Evolutionary conservation across 1,140 invertebrate genomes (phyloP), one percentile per base, ranked within the genome.

Genomic region (Ctenoplectra terminalis): DNA sequence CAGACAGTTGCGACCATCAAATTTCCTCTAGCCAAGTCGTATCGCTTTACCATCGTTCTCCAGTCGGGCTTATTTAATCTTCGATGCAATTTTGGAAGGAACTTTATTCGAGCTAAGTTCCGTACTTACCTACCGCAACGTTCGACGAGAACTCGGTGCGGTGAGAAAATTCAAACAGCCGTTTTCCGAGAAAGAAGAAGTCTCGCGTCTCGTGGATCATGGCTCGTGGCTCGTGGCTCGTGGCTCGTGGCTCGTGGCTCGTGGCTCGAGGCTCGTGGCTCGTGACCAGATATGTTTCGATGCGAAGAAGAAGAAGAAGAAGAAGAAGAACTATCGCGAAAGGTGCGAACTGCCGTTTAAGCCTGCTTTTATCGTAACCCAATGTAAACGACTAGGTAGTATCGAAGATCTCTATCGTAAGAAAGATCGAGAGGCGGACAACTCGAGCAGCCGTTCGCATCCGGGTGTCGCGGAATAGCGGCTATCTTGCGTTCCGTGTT

Each of bases 341-440:
- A 72, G 70, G 58, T 46, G 15, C 37, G 34, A 26, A 34, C 40
- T n/a, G 43, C 34, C 66, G 46, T 48, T 84, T 81, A 75, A 56
- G 72, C n/a, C 66, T 6, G 56, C 13, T 29, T 7, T 29, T 34
- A 34, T 87, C 54, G 40, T 31, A 52, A 75, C 37, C 40, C 75
- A 66, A 76, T 84, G 64, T 81, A 87, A 86, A 81, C 56, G 75
- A 69, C 17, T 20, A n/a, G 23, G 7, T 9, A 20, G 66, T 71
- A 84, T 76, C 60, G 77, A 40, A 85, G 77, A 86, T 84, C 78
- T 52, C 54, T 84, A 81, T 86, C 71, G 52, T 37, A 26, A 29
- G 56, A 63, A 67, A 80, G 77, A 86, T 81, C 50, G 70, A 79
- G 63, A 37, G 52, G 50, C 69, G 67, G 78, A 63, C 80, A 74